Conservation (phyloP, 1,140 invertebrate species). For the Protaetia brevitarsis region DNA sequence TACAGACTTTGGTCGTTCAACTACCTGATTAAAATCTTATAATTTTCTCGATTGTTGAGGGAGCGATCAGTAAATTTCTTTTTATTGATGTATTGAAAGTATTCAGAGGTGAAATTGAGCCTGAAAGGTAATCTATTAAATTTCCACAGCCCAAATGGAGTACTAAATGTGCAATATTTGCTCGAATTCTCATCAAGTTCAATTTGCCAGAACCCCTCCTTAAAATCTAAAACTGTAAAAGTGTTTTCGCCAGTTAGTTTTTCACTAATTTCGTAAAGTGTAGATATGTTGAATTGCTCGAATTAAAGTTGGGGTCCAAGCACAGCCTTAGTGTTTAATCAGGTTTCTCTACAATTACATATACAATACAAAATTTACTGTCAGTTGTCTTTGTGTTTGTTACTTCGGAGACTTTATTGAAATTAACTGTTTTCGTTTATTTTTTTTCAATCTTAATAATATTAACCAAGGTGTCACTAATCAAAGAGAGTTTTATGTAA, state of each 20-base stretch:
- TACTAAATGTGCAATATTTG: constrained; percentile 2
- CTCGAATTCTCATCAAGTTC: neutral
- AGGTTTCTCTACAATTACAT: constrained; percentile 34
- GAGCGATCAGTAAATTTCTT: constrained; percentile 32
- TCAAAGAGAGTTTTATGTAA: too few species aligned
- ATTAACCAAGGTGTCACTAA: too few species aligned
- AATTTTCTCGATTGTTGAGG: constrained; percentile 30
- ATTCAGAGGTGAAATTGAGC: constrained; percentile 13
- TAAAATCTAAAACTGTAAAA: neutral
- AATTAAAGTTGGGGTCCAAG: constrained; percentile 31
- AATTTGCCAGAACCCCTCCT: constrained; percentile 22
- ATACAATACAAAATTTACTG: too few species aligned
- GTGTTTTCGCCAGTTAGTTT: neutral
- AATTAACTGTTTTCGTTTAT: too few species aligned
- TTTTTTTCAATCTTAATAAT: too few species aligned
- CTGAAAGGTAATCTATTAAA: too few species aligned
- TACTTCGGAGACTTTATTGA: too few species aligned
- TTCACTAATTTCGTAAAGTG: neutral
- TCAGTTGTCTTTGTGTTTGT: too few species aligned
- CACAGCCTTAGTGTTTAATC: constrained; percentile 33
- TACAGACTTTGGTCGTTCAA: constrained; percentile 29
- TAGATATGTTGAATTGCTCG: neutral
- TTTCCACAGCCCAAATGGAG: constrained; percentile 8
- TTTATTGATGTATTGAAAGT: constrained; percentile 20
- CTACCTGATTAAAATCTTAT: constrained; percentile 39